Evolutionary conservation across 92 coral and sea anemone genomes (phyloP).

Genomic region (Epizoanthus rinbou): DNA sequence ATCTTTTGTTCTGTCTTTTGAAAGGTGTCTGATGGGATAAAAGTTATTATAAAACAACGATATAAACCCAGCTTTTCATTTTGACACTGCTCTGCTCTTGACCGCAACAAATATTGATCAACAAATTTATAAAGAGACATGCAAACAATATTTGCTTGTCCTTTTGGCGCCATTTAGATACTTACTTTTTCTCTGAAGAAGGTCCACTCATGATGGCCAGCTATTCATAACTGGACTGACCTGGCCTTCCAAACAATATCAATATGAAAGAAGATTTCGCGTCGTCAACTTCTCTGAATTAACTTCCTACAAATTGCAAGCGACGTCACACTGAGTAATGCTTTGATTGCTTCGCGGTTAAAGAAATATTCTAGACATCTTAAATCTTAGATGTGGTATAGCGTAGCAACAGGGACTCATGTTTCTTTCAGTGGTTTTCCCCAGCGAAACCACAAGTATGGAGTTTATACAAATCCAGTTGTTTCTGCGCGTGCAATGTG

Average conservation of each 20-base stretch:
- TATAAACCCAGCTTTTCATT: not conserved
- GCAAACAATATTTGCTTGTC: conserved; percentile 21
- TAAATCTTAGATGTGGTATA: not conserved
- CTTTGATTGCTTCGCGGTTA: not conserved
- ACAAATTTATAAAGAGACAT: not conserved
- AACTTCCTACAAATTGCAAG: not conserved
- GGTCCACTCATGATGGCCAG: conserved; percentile 56
- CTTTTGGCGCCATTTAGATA: not conserved
- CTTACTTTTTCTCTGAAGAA: conserved; percentile 79
- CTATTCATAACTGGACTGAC: not conserved
- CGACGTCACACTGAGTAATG: conserved; percentile 18
- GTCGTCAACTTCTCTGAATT: not conserved
- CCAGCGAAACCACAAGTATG: not conserved
- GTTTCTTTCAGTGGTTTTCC: conserved; percentile 6
- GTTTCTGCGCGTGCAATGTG: conserved; percentile 32
- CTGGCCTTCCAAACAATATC: not conserved
- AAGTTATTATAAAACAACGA: conserved; percentile 7
- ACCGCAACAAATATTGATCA: not conserved
- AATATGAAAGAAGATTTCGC: not conserved
- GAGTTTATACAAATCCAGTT: not conserved
- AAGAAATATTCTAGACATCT: not conserved
- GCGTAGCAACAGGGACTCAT: not conserved
- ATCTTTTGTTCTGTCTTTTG: conserved; percentile 70
- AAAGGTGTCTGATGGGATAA: not conserved
- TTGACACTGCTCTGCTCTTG: not conserved